phyloP scores from a whole-genome alignment of 1,140 invertebrate species.

The Drosophila ananassae region DNA sequence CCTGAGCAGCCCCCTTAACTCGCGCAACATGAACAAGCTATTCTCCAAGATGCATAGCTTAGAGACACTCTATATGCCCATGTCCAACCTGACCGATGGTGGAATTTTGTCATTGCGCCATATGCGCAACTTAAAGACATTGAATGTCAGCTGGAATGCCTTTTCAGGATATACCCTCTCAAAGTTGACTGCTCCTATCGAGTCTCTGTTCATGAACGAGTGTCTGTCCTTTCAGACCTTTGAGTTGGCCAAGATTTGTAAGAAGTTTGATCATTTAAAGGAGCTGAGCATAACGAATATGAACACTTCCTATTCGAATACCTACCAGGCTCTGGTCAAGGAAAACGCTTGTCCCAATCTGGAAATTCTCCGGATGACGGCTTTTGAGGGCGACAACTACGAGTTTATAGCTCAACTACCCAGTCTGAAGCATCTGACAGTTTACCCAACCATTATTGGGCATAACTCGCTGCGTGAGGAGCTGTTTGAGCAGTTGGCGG shows the following conservation, averaged over 20 bases:
- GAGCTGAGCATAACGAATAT: constrained; percentile 24
- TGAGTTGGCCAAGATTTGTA: background rate
- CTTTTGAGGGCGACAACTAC: background rate
- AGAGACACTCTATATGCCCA: constrained; percentile 9
- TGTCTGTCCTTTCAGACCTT: background rate
- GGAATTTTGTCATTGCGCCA: constrained; percentile 7
- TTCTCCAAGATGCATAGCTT: constrained; percentile 24
- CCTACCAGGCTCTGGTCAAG: background rate
- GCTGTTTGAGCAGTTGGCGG: constrained; percentile 22
- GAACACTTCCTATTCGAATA: background rate
- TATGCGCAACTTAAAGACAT: constrained; percentile 29
- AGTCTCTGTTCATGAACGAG: constrained; percentile 16
- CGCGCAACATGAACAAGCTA: constrained; percentile 26
- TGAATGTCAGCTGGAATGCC: constrained; percentile 31
- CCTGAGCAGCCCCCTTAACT: background rate
- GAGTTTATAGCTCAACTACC: constrained; percentile 53
- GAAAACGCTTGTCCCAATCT: constrained; percentile 1
- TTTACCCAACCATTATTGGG: background rate
- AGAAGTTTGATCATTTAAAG: constrained; percentile 21
- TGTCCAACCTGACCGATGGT: constrained; percentile 13
- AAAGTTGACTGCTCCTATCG: constrained; percentile 24
- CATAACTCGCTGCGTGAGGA: background rate
- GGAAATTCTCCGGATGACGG: constrained; percentile 28
- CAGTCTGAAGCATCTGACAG: constrained; percentile 25
- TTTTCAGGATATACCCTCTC: constrained; percentile 23